These are phyloP conservation scores for Merops nubicus DNA, from an alignment of 2,113 vertebrate genomes.

Conservation along the genomic window DNA sequence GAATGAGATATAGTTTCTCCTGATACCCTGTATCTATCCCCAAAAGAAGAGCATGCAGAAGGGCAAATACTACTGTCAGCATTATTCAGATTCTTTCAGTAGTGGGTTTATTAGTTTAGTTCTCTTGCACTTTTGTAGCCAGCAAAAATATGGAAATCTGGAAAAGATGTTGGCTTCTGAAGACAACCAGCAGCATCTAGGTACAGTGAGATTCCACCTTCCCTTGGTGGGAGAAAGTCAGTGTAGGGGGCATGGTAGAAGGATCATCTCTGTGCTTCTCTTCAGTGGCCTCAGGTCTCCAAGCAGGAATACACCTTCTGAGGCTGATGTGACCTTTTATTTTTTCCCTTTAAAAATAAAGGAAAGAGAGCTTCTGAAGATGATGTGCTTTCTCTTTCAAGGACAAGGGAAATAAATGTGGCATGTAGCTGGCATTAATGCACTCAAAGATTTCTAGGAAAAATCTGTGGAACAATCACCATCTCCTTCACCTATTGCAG, in stretches of 20 bases:
- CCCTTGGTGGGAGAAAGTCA: background rate
- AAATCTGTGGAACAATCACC: background rate
- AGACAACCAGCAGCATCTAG: background rate
- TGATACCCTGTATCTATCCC: background rate
- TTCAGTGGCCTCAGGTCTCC: background rate
- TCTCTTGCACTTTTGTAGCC: background rate
- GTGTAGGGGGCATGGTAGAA: background rate
- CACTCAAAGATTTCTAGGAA: background rate
- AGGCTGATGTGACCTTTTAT: background rate
- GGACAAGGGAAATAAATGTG: background rate
- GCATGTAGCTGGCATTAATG: background rate
- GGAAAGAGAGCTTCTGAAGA: background rate
- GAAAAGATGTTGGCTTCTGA: background rate
- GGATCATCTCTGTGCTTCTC: background rate
- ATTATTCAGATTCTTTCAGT: background rate
- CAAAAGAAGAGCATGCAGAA: background rate
- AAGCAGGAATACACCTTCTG: background rate
- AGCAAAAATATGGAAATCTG: background rate
- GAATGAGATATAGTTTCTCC: background rate
- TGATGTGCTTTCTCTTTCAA: background rate
- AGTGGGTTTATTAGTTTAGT: background rate
- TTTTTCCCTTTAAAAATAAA: background rate
- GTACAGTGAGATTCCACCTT: background rate
- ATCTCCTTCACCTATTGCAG: background rate
- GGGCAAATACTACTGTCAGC: background rate